phyloP scores from a whole-genome alignment of 2,113 vertebrate species.

The Cyanoramphus novaezelandiae region DNA sequence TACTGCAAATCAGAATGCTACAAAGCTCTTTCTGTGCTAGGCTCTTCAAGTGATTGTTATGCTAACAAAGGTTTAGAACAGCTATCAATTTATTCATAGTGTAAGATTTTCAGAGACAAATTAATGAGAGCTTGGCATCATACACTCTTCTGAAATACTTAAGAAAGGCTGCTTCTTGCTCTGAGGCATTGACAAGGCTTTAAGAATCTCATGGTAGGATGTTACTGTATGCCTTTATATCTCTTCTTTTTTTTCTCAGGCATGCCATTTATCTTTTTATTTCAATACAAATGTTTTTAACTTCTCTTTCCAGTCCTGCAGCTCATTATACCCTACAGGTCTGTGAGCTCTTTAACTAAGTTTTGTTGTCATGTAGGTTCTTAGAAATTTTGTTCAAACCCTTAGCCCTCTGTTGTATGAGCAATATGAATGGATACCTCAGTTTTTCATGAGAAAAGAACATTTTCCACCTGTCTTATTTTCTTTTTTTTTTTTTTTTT shows the following conservation, averaged over 20 bases:
- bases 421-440: neutral
- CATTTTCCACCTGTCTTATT: neutral
- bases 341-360: neutral
- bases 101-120: neutral
- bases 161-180: neutral
- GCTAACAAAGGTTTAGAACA: neutral
- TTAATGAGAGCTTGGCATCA: neutral
- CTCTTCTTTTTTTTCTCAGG: neutral
- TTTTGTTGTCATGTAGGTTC: neutral
- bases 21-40: neutral
- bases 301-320: neutral
- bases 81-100: neutral
- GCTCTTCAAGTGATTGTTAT: neutral
- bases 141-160: neutral
- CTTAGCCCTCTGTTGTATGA: neutral
- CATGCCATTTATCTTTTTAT: neutral
- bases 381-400: neutral
- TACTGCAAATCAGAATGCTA: neutral
- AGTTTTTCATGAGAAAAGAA: neutral
- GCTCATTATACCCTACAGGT: neutral
- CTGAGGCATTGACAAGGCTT: neutral
- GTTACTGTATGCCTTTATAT: neutral
- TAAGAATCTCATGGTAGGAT: neutral
- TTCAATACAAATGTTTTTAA: neutral
- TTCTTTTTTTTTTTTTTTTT: neutral